Conservation (phyloP, 2,797 vertebrate genomes). For the Leptodactylus fallax region DNA sequence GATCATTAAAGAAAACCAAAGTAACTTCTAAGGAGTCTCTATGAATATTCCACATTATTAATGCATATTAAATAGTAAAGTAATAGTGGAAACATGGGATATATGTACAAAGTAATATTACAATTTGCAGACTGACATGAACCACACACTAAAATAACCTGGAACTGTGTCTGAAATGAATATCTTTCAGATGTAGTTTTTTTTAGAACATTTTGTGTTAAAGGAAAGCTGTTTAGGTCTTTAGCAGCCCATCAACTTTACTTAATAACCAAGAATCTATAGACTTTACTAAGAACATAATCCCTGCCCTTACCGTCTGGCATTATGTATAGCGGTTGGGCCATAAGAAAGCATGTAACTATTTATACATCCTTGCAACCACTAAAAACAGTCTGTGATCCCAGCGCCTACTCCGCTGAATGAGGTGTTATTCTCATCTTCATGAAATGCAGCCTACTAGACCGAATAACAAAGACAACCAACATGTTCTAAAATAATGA, state of each 20-base stretch:
- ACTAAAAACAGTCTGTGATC: slow-evolving; percentile 52
- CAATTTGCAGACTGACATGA: not conserved
- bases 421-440: slow-evolving; percentile 47
- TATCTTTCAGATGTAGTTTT: not conserved
- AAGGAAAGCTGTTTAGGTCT: slow-evolving; percentile 18
- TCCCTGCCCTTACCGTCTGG: slow-evolving; percentile 48
- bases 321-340: slow-evolving; percentile 42
- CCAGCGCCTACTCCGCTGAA: slow-evolving; percentile 53
- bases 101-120: not conserved
- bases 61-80: not conserved
- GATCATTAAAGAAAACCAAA: too few species aligned
- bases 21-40: too few species aligned
- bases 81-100: not conserved
- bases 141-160: not conserved
- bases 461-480: slow-evolving; percentile 1
- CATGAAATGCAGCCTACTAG: slow-evolving; percentile 36
- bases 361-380: slow-evolving; percentile 55
- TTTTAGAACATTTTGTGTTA: not conserved
- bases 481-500: slow-evolving; percentile 15
- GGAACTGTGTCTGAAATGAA: not conserved
- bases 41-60: too few species aligned
- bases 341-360: slow-evolving; percentile 43
- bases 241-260: slow-evolving; percentile 19
- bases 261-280: slow-evolving; percentile 46
- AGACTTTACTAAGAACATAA: slow-evolving; percentile 47